A percentile compares a stretch with the other conserved stretches of the same genome.
phyloP scores from a whole-genome alignment of 2,113 vertebrate genomes.

The Nanger granti region DNA sequence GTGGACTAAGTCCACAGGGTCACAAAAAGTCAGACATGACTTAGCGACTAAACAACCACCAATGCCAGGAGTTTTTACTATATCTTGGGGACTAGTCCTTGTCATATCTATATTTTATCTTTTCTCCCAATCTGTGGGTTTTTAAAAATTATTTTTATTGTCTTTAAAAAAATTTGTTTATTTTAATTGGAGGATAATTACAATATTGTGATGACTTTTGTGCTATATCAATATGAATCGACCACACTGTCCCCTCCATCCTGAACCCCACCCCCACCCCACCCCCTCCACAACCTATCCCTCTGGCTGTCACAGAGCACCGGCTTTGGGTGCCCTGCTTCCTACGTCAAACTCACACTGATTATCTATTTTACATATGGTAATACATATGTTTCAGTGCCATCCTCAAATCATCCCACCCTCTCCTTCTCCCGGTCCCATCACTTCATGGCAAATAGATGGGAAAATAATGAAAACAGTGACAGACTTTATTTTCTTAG shows the following conservation, averaged over 20 bases:
- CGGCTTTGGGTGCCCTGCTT: neutral
- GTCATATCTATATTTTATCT: neutral
- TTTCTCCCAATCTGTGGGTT: neutral
- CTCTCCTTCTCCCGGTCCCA: neutral
- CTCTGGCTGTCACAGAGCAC: neutral
- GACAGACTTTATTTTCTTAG: neutral
- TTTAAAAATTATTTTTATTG: neutral
- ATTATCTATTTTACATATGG: neutral
- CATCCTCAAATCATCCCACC: neutral
- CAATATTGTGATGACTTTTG: neutral
- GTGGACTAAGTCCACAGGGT: neutral
- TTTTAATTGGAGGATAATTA: neutral
- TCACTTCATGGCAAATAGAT: neutral
- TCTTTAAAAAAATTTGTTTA: neutral
- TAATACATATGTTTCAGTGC: neutral
- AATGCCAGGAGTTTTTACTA: neutral
- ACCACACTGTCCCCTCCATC: neutral
- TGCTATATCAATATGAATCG: accelerated
- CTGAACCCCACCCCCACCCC: neutral
- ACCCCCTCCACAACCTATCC: neutral
- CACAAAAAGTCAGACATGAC: neutral
- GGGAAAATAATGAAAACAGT: neutral
- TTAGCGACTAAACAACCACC: neutral
- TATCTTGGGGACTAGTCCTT: neutral
- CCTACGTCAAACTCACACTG: neutral